These are phyloP conservation scores for Zele albiditarsus DNA, from an alignment of 2,888 invertebrate genomes.

Conservation along the genomic window DNA sequence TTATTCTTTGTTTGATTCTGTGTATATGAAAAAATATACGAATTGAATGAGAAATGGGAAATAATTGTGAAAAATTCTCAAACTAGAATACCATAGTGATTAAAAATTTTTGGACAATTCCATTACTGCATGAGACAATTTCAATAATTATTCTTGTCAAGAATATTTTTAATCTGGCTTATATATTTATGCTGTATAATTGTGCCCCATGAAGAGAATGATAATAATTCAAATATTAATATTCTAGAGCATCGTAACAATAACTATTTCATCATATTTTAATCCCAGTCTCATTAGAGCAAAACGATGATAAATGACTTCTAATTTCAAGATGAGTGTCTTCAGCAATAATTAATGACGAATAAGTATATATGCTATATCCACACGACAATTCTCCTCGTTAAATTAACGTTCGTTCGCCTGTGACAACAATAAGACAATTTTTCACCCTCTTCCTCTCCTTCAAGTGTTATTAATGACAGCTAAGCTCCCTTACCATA, in stretches of 20 bases:
- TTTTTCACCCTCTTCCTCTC: not conserved
- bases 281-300: not conserved
- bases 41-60: too few relatives aligned
- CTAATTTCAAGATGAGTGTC: not conserved
- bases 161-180: too few relatives aligned
- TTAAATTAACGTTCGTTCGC: not conserved
- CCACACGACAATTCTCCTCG: not conserved
- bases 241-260: not conserved
- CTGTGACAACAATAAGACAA: not conserved
- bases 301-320: not conserved
- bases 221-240: not conserved
- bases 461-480: not conserved
- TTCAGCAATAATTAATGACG: not conserved
- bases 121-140: too few relatives aligned
- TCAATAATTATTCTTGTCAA: too few relatives aligned
- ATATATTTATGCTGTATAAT: too few relatives aligned
- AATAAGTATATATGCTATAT: not conserved
- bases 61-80: too few relatives aligned
- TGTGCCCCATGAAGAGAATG: not conserved
- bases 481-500: not conserved
- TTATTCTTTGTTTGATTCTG: too few relatives aligned
- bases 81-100: too few relatives aligned
- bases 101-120: too few relatives aligned
- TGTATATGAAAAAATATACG: too few relatives aligned
- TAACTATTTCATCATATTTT: not conserved